Evolutionary conservation across 2,888 invertebrate species (phyloP).

Genomic region (Drosophila longiperda): DNA sequence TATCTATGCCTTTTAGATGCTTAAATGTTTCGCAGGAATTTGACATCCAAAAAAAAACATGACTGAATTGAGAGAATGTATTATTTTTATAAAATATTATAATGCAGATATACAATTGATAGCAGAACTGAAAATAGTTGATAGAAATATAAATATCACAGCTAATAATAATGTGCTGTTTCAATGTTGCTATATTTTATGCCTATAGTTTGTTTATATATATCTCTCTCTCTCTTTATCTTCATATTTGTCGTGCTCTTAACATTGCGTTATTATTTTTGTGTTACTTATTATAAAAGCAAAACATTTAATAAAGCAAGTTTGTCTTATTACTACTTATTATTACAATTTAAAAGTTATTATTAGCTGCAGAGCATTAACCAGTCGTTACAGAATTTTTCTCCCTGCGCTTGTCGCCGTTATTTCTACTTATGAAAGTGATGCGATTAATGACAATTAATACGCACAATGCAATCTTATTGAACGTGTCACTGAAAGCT

Average conservation of each 20-base stretch:
- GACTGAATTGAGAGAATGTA: not conserved
- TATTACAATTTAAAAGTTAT: not conserved
- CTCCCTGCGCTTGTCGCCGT: not conserved
- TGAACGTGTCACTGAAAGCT: not conserved
- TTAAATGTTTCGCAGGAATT: constrained; percentile 4
- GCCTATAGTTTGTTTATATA: not conserved
- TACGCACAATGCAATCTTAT: constrained; percentile 29
- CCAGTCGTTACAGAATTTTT: constrained; percentile 14
- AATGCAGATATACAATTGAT: not conserved
- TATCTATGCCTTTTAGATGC: constrained; percentile 24
- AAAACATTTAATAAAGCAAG: not conserved
- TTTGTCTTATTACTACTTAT: not conserved
- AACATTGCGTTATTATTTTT: not conserved
- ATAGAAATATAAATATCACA: not conserved
- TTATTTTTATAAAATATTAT: not conserved
- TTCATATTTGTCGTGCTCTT: not conserved
- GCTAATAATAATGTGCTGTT: not conserved
- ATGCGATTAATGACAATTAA: constrained; percentile 11
- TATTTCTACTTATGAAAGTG: constrained; percentile 1
- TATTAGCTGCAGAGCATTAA: constrained; percentile 17
- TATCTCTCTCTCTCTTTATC: not conserved
- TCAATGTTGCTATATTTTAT: not conserved
- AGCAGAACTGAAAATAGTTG: not conserved
- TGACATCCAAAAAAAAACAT: constrained; percentile 1
- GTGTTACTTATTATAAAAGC: not conserved